These are phyloP conservation scores for Caretta caretta DNA, from an alignment of 2,113 vertebrate genomes.

Conservation along the genomic window DNA sequence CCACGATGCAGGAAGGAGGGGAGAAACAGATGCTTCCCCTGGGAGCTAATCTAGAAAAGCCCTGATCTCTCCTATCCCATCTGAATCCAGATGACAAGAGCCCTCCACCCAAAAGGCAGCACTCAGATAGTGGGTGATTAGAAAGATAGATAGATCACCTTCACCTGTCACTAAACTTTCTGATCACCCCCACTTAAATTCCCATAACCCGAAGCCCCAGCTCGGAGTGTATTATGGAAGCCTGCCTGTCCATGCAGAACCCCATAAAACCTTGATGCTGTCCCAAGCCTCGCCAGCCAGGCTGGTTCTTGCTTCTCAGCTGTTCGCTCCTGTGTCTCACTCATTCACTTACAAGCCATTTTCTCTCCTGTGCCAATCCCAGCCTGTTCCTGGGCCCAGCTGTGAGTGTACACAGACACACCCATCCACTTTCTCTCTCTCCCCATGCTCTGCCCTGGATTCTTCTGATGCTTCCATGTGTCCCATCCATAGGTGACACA, in stretches of 20 bases:
- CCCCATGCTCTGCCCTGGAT: neutral
- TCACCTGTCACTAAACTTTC: neutral
- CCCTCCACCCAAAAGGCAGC: too few species aligned
- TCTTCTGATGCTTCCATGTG: neutral
- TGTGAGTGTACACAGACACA: too few species aligned
- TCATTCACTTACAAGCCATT: neutral
- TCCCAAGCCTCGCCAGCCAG: neutral
- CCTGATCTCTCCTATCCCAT: neutral
- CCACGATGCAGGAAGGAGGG: neutral
- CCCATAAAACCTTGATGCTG: neutral
- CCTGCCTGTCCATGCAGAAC: neutral
- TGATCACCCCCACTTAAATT: neutral
- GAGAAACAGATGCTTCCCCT: neutral
- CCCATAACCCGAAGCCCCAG: neutral
- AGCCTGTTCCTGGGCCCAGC: neutral
- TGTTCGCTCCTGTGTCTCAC: neutral
- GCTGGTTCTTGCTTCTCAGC: neutral
- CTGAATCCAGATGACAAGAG: neutral
- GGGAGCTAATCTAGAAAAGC: neutral
- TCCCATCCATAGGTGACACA: neutral
- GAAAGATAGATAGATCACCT: neutral
- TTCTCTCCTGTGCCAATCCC: neutral
- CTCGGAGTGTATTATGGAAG: neutral
- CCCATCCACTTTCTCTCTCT: neutral
- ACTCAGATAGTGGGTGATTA: neutral